These are phyloP conservation scores for Oscarella lobularis DNA, from an alignment of 37 sponge, comb jelly and placozoan genomes.

Conservation along the genomic window DNA sequence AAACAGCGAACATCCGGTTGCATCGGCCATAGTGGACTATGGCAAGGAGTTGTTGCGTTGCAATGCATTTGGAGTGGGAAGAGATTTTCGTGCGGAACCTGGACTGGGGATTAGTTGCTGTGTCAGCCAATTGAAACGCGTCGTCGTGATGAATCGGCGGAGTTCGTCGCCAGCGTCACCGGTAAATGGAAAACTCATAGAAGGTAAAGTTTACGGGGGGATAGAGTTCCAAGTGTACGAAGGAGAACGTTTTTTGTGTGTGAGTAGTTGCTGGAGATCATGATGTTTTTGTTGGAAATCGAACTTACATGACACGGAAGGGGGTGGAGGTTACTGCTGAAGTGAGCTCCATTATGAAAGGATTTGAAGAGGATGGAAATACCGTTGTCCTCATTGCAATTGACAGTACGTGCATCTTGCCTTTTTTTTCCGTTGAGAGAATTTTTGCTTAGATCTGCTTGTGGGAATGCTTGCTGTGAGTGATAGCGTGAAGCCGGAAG, in stretches of 20 bases:
- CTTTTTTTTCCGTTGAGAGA: background rate
- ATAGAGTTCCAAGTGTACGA: background rate
- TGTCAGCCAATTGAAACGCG: no score
- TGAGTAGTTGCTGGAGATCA: background rate
- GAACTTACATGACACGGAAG: background rate
- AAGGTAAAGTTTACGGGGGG: background rate
- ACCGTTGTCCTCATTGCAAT: background rate
- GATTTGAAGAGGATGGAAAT: background rate
- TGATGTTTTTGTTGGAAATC: background rate
- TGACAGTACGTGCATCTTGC: background rate
- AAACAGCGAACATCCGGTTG: background rate
- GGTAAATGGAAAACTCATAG: background rate
- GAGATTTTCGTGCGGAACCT: no score
- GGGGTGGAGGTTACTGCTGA: background rate
- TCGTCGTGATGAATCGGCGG: no score
- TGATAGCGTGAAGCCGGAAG: conserved; percentile 1
- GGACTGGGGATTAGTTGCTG: no score
- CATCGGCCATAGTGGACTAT: background rate
- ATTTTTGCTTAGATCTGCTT: background rate
- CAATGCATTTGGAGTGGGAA: background rate
- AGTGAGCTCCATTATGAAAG: background rate
- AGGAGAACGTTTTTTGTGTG: background rate
- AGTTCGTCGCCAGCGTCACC: no score
- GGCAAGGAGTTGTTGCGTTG: no score
- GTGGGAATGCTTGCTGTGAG: background rate